Percentiles rank a stretch among this genome's conserved stretches.
Evolutionary conservation across 35 echinoderm and acorn worm genomes (phyloP).

Genomic region (Stichopus chloronotus): DNA sequence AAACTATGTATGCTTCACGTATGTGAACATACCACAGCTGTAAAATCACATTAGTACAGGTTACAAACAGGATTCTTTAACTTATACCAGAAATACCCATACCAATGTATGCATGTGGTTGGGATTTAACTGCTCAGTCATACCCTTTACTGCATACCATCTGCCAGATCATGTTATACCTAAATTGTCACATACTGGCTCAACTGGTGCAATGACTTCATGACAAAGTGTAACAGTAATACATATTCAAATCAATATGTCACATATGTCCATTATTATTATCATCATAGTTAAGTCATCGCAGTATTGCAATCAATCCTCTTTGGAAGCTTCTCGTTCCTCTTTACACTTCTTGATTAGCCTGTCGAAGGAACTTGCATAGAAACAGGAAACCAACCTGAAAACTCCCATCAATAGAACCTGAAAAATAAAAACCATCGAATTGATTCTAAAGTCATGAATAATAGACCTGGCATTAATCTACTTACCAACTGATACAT

Average conservation of each 20-base stretch:
- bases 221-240: not conserved
- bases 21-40: too few species aligned
- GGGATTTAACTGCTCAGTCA: too few species aligned
- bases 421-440: slow-evolving; percentile 50
- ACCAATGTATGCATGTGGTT: too few species aligned
- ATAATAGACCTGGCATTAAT: not conserved
- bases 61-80: too few species aligned
- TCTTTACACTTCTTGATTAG: slow-evolving; percentile 67
- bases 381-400: slow-evolving; percentile 60
- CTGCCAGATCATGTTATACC: too few species aligned
- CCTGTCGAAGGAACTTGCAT: slow-evolving; percentile 64
- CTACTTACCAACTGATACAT: not conserved
- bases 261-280: not conserved
- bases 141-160: too few species aligned
- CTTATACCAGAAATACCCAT: too few species aligned
- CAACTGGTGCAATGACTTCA: not conserved
- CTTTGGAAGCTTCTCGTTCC: slow-evolving; percentile 27
- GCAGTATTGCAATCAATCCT: not conserved
- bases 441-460: not conserved
- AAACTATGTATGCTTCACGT: too few species aligned
- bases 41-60: too few species aligned
- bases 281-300: too few species aligned
- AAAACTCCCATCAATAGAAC: slow-evolving; percentile 70
- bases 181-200: too few species aligned
- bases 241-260: not conserved